These are phyloP conservation scores for Kuschelorhynchus macadamiae DNA, from an alignment of 2,888 invertebrate genomes.

Conservation along the genomic window DNA sequence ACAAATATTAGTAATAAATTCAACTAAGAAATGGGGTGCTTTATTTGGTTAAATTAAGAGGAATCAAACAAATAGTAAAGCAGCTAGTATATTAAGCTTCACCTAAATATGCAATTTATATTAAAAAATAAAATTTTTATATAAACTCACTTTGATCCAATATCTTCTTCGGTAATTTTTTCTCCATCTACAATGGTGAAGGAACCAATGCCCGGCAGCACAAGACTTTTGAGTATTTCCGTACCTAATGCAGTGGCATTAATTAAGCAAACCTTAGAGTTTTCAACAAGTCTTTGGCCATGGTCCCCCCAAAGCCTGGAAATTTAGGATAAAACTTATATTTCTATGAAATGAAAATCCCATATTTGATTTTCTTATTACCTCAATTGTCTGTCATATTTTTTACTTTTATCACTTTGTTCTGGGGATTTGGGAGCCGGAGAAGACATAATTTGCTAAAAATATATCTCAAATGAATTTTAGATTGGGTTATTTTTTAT, in stretches of 20 bases:
- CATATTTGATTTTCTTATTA: constrained; percentile 45
- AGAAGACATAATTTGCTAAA: constrained; percentile 71
- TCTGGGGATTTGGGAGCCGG: constrained; percentile 78
- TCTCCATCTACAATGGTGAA: constrained; percentile 94
- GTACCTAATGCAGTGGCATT: constrained; percentile 95
- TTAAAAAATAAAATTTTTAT: no score
- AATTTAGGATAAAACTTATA: no score
- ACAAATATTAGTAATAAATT: no score
- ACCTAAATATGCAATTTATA: no score
- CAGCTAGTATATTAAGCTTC: no score
- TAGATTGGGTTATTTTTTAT: no score
- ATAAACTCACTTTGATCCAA: constrained; percentile 86
- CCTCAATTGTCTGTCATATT: constrained; percentile 82
- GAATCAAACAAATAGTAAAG: no score
- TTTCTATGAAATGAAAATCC: no score
- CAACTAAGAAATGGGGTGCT: no score
- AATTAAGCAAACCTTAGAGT: constrained; percentile 91
- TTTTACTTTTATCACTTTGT: constrained; percentile 78
- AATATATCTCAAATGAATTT: no score
- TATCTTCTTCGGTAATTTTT: constrained; percentile 89
- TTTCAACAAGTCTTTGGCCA: constrained; percentile 92
- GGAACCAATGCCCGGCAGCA: constrained; percentile 93
- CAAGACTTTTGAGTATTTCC: constrained; percentile 94
- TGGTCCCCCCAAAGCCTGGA: constrained; percentile 97
- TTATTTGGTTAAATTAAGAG: no score